Percentiles rank a stretch among this genome's conserved stretches.
Evolutionary conservation across 2,797 vertebrate genomes (phyloP).

Genomic region (Sebastes elongatus): DNA sequence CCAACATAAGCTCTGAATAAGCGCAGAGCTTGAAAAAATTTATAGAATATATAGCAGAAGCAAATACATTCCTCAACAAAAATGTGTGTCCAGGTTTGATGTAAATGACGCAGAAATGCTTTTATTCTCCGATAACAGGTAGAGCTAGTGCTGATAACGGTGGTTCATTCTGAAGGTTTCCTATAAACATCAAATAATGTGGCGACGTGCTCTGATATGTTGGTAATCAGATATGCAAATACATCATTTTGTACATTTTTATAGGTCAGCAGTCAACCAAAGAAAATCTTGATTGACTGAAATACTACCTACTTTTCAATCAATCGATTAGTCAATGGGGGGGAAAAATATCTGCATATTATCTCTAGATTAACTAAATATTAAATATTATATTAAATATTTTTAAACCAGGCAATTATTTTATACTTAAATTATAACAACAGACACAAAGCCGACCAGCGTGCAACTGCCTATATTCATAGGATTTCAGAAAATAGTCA

Average conservation of each 20-base stretch:
- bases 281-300: neutral
- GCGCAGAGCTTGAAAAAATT: neutral
- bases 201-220: neutral
- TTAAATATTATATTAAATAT: too few relatives aligned
- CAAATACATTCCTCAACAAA: neutral
- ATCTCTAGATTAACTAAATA: neutral
- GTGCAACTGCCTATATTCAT: neutral
- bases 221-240: neutral
- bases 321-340: neutral
- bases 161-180: neutral
- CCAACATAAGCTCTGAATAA: neutral
- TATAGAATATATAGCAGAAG: neutral
- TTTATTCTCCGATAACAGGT: neutral
- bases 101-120: neutral
- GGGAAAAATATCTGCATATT: neutral
- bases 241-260: neutral
- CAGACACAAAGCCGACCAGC: neutral
- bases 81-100: neutral
- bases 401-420: neutral
- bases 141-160: neutral
- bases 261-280: neutral
- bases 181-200: neutral
- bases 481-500: neutral
- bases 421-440: neutral
- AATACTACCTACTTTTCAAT: too few relatives aligned